Conservation (phyloP, 2,113 vertebrate species). For the Mustelus asterias region DNA sequence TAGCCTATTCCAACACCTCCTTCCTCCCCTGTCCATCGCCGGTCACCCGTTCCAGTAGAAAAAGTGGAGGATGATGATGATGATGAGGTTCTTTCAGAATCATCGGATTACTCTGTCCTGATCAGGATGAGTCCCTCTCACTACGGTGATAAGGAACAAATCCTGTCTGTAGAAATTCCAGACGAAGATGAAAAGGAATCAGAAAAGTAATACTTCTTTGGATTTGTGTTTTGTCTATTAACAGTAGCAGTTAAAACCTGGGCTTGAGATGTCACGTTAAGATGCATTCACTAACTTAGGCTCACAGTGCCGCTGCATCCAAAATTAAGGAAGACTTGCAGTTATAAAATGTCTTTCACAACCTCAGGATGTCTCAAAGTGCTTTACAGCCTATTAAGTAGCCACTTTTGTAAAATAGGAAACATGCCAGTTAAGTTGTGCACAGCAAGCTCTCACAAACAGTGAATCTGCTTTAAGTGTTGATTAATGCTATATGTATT, state of each 20-base stretch:
- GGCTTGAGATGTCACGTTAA: background rate
- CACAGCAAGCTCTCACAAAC: background rate
- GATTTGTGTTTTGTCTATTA: background rate
- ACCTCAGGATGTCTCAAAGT: background rate
- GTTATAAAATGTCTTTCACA: background rate
- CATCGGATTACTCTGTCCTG: slow-evolving; percentile 53
- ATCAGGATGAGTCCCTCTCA: slow-evolving; percentile 55
- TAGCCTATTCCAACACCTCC: slow-evolving; percentile 51
- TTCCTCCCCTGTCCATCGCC: slow-evolving; percentile 52
- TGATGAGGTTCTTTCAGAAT: slow-evolving; percentile 43
- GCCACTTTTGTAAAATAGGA: background rate
- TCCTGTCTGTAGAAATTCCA: slow-evolving; percentile 59
- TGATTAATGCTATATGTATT: background rate
- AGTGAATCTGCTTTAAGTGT: background rate
- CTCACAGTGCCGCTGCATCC: background rate
- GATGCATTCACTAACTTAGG: background rate
- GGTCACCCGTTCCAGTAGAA: slow-evolving; percentile 45
- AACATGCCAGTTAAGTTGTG: background rate
- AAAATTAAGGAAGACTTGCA: background rate
- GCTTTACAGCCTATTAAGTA: background rate
- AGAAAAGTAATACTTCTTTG: slow-evolving; percentile 21
- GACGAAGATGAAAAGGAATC: slow-evolving; percentile 39
- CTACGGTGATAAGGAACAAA: slow-evolving; percentile 53
- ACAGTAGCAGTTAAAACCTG: background rate
- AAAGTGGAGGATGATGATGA: background rate